Percentiles rank a stretch among this genome's conserved stretches.
These are phyloP conservation scores for Dasyornis broadbenti DNA, from an alignment of 2,113 vertebrate genomes.

Conservation along the genomic window DNA sequence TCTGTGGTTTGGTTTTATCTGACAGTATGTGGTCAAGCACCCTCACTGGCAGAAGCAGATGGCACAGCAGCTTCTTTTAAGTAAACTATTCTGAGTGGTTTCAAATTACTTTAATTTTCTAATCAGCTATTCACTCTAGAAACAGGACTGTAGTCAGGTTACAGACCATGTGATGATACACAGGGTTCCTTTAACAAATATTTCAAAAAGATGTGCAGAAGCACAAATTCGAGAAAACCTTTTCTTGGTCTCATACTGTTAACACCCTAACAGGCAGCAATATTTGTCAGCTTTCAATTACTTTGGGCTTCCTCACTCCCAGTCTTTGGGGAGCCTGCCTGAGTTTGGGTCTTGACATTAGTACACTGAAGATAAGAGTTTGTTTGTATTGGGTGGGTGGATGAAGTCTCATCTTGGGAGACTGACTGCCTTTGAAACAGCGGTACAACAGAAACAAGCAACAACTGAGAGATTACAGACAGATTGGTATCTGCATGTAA, in stretches of 20 bases:
- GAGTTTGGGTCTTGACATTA: background rate
- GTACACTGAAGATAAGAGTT: background rate
- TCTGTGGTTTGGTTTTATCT: background rate
- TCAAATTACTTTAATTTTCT: background rate
- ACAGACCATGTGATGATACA: background rate
- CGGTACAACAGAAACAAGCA: background rate
- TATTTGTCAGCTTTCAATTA: background rate
- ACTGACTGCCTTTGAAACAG: background rate
- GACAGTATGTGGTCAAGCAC: background rate
- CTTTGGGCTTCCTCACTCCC: background rate
- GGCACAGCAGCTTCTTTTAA: background rate
- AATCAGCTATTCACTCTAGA: background rate
- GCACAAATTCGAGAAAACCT: background rate
- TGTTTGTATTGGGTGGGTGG: background rate
- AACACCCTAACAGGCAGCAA: accelerated
- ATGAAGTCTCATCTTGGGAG: background rate
- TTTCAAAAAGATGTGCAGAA: background rate
- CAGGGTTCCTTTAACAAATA: background rate
- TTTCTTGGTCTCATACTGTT: background rate
- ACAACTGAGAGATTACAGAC: background rate
- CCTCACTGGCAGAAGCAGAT: background rate
- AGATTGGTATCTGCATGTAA: background rate
- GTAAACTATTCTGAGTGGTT: background rate
- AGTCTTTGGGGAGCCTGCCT: background rate
- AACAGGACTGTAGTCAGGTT: background rate